A percentile compares a stretch with the other conserved stretches of the same genome.
Evolutionary conservation across 2,797 vertebrate genomes (phyloP).

Genomic region (Pseudomugil gertrudae): DNA sequence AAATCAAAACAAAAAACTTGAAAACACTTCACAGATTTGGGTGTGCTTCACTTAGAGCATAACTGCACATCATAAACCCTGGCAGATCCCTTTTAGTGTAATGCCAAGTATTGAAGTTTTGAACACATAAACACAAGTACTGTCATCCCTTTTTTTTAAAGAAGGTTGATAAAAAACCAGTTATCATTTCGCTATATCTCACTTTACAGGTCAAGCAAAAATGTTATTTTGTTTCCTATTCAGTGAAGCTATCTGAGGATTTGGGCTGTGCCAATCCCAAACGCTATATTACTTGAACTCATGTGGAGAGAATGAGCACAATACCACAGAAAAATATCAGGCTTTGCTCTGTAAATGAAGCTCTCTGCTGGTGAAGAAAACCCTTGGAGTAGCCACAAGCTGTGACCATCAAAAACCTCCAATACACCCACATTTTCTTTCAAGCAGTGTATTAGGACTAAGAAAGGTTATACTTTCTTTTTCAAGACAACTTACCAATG

Average conservation of each 20-base stretch:
- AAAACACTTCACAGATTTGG: constrained; percentile 5
- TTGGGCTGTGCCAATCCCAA: constrained; percentile 6
- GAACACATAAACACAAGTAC: background rate
- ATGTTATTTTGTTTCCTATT: constrained; percentile 7
- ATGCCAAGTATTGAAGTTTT: background rate
- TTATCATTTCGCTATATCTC: constrained; percentile 2
- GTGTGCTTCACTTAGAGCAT: background rate
- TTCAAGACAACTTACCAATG: background rate
- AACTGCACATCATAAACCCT: background rate
- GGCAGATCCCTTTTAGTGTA: constrained; percentile 3
- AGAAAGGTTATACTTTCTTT: constrained; percentile 20
- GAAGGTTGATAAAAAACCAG: background rate
- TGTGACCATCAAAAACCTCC: constrained; percentile 29
- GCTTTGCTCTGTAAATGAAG: constrained; percentile 31
- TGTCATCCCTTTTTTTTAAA: background rate
- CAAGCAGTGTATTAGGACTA: constrained; percentile 18
- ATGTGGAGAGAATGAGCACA: background rate
- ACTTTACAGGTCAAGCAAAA: constrained; percentile 21
- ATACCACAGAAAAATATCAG: constrained; percentile 8
- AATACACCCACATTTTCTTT: constrained; percentile 20
- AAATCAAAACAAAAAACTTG: constrained; percentile 3
- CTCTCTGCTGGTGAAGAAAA: constrained; percentile 25
- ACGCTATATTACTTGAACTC: constrained; percentile 10
- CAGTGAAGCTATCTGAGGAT: constrained; percentile 9
- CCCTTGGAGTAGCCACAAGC: constrained; percentile 18